These are phyloP conservation scores for Microcebus lehilahytsara DNA, from an alignment of 2,113 vertebrate genomes.

Conservation along the genomic window DNA sequence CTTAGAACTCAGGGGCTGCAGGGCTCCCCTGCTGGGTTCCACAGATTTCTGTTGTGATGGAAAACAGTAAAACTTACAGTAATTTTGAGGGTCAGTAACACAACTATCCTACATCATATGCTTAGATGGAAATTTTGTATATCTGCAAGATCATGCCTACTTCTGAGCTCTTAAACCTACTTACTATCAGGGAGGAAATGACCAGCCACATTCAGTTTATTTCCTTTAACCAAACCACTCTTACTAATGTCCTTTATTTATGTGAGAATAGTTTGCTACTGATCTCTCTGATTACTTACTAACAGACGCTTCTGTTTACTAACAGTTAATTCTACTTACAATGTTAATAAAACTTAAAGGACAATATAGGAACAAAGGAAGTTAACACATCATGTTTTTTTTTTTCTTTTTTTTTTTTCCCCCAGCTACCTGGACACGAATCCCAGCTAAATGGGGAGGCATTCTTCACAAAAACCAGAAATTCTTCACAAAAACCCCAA, in stretches of 20 bases:
- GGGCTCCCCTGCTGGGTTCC: neutral
- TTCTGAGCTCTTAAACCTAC: neutral
- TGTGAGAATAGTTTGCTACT: neutral
- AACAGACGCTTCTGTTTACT: neutral
- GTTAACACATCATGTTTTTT: neutral
- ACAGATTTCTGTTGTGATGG: neutral
- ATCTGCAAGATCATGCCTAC: neutral
- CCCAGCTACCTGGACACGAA: neutral
- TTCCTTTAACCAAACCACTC: neutral
- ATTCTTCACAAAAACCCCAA: neutral
- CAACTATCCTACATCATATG: neutral
- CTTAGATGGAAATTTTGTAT: neutral
- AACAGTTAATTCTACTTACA: neutral
- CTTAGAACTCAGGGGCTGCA: neutral
- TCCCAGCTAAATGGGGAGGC: neutral
- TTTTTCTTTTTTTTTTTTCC: conserved; percentile 5
- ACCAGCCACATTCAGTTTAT: neutral
- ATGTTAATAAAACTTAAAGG: neutral
- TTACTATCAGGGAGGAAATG: neutral
- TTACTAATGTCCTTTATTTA: neutral
- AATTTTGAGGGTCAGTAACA: conserved; percentile 40
- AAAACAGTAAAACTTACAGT: conserved; percentile 15
- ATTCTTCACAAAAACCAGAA: neutral
- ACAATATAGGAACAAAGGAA: neutral
- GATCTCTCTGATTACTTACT: neutral